Evolutionary conservation across 2,113 vertebrate species (phyloP), one percentile per base, ranked within the genome.

Genomic region (Triplophysa tibetana): DNA sequence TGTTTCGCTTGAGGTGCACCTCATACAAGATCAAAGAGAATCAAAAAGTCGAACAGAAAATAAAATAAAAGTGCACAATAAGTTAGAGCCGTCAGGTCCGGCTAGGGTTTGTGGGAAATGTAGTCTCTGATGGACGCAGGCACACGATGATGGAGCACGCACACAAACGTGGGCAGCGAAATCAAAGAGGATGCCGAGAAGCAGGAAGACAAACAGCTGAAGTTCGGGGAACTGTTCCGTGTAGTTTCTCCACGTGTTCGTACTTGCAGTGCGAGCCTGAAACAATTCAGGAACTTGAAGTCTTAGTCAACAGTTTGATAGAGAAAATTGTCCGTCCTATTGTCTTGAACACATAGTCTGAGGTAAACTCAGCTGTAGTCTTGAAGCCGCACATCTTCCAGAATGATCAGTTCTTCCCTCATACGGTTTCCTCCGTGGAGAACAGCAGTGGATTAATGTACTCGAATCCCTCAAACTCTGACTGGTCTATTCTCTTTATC

Each of bases 401-500:
- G 41, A 50, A 4, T 61, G 33, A 38, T 7, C 33, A 8, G 75
- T 85, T 78, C 73, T 78, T 86, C 74, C 78, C 91, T 98, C 95
- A 99, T 96, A 98, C 94, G 0, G 95, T 95, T 91, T 99, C 97
- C 85, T 99, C 98, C 2, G 93, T 89, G 85, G 96, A 95, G 78
- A 99, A 93, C 93, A 99, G 93, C 88, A 98, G 89, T 0, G 97
- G 98, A 88, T 98, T 98, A 90, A 98, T 99, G 88, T 99, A 99
- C 89, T 99, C 98, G 67, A 99, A 99, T 78, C 98, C 98, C 90
- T 98, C 97, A 67, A 99, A 99, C 85, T 99, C 98, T 0, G 98
- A 97, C 93, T 99, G 98, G 92, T 99, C 98, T 90, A 99, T 98
- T 91, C 96, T 94, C 90, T 98, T 99, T 84, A 99, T 97, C 91